Conservation (phyloP, 2,888 invertebrate genomes). For the Euplagia quadripunctaria region DNA sequence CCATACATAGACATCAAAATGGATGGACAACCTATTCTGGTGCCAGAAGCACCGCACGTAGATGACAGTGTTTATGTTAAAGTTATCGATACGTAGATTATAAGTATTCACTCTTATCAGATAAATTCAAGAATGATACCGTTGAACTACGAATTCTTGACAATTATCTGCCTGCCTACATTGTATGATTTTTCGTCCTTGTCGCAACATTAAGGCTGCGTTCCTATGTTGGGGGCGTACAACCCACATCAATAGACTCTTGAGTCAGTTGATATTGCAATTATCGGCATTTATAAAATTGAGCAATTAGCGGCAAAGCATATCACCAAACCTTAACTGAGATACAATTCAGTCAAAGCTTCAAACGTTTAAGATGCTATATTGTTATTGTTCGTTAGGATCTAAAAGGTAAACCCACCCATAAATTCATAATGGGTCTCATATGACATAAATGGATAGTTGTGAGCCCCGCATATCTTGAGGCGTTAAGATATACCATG, state of each 20-base stretch:
- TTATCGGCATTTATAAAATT: too few species aligned
- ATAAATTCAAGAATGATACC: background rate
- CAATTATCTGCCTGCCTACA: background rate
- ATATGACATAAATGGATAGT: background rate
- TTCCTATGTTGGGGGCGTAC: background rate
- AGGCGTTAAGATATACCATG: background rate
- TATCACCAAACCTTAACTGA: background rate
- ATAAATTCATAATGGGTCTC: background rate
- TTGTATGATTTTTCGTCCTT: background rate
- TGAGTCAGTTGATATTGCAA: background rate
- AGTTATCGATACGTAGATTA: conserved; percentile 11
- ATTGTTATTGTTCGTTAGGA: background rate
- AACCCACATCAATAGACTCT: background rate
- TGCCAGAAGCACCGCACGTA: conserved; percentile 89
- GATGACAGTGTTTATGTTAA: conserved; percentile 79
- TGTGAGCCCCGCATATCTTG: background rate
- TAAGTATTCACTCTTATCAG: background rate
- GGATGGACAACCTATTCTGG: conserved; percentile 88
- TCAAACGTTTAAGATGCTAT: background rate
- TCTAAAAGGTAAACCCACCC: background rate
- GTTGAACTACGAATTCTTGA: background rate
- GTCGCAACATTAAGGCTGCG: background rate
- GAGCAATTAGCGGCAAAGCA: too few species aligned
- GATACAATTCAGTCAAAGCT: background rate
- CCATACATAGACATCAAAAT: conserved; percentile 89